These are phyloP conservation scores for Drosophila subobscura DNA, from an alignment of 1,140 invertebrate genomes.

Conservation along the genomic window DNA sequence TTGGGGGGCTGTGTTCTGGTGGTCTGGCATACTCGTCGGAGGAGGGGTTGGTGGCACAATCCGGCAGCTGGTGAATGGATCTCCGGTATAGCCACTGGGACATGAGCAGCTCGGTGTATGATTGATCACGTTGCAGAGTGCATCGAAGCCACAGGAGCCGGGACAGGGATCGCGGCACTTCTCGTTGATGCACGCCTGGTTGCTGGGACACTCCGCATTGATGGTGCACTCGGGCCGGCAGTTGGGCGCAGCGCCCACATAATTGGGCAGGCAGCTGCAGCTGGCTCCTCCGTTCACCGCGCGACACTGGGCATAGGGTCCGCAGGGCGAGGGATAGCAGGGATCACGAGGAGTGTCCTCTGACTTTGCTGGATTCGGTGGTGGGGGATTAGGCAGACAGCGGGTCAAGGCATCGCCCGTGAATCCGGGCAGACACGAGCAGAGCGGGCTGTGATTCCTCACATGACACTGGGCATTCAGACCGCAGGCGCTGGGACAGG, in stretches of 20 bases:
- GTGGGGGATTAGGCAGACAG: constrained; percentile 86
- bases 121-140: constrained; percentile 88
- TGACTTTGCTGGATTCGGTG: constrained; percentile 84
- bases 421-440: constrained; percentile 89
- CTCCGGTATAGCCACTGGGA: constrained; percentile 87
- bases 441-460: constrained; percentile 92
- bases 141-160: constrained; percentile 88
- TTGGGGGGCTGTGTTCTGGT: constrained; percentile 35
- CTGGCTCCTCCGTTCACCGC: constrained; percentile 86
- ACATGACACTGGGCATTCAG: constrained; percentile 92
- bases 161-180: constrained; percentile 89
- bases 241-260: constrained; percentile 88
- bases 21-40: constrained; percentile 73
- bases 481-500: constrained; percentile 92
- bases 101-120: constrained; percentile 89
- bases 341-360: constrained; percentile 86
- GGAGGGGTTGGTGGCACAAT: constrained; percentile 83
- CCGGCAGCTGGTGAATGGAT: constrained; percentile 87
- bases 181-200: constrained; percentile 88
- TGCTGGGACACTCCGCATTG: constrained; percentile 88
- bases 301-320: constrained; percentile 88
- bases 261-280: constrained; percentile 88
- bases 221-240: constrained; percentile 90
- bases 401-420: constrained; percentile 93
- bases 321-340: constrained; percentile 90